Conservation (phyloP, 2,113 vertebrate species). For the Harpagus bidentatus region DNA sequence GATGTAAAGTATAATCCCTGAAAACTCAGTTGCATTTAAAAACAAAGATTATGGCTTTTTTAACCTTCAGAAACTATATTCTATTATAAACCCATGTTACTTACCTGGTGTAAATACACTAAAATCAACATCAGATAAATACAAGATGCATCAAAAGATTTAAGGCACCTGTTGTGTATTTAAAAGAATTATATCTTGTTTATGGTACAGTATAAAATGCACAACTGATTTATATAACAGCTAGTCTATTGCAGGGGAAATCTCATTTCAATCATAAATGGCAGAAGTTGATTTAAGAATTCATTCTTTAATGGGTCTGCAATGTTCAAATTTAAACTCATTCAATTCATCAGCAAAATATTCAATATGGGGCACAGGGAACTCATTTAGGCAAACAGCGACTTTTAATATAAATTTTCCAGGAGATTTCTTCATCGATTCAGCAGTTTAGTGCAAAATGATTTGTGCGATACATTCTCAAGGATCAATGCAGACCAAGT, state of each 20-base stretch:
- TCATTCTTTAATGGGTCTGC: slow-evolving; percentile 96
- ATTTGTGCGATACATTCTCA: slow-evolving; percentile 99
- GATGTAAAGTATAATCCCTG: slow-evolving; percentile 26
- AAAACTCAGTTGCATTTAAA: slow-evolving; percentile 44
- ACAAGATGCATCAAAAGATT: slow-evolving; percentile 83
- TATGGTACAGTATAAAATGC: slow-evolving; percentile 89
- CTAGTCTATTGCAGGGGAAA: slow-evolving; percentile 83
- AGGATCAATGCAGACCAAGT: slow-evolving; percentile 89
- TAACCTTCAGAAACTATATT: slow-evolving; percentile 64
- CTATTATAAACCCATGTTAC: slow-evolving; percentile 29
- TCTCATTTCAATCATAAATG: slow-evolving; percentile 98
- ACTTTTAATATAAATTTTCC: slow-evolving; percentile 99
- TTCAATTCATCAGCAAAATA: slow-evolving; percentile 98
- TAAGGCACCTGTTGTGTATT: slow-evolving; percentile 83
- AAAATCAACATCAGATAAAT: slow-evolving; percentile 74
- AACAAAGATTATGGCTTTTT: slow-evolving; percentile 17
- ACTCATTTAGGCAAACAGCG: slow-evolving; percentile 90
- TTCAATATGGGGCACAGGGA: slow-evolving; percentile 90
- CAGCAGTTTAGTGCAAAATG: slow-evolving; percentile 94
- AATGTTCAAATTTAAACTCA: slow-evolving; percentile 96
- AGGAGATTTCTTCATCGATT: slow-evolving; percentile 99
- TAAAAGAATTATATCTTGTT: slow-evolving; percentile 89
- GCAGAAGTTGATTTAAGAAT: slow-evolving; percentile 97
- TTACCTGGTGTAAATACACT: slow-evolving; percentile 67
- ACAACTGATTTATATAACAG: slow-evolving; percentile 88